These are phyloP conservation scores for Mycalesis mineus DNA, from an alignment of 2,888 invertebrate species.

Conservation along the genomic window DNA sequence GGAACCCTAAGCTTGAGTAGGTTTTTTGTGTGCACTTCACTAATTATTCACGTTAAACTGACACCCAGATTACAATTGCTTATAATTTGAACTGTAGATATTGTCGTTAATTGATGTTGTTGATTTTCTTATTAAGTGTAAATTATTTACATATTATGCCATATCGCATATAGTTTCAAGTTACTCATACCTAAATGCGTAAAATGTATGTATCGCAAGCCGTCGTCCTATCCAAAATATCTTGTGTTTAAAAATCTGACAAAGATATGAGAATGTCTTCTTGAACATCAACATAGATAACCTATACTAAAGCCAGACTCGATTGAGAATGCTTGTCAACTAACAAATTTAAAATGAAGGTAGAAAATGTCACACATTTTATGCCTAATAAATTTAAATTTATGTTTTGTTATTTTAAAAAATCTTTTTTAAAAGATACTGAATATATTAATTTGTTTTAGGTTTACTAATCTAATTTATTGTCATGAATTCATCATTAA, in stretches of 20 bases:
- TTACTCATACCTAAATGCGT: not conserved
- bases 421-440: too few relatives aligned
- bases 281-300: not conserved
- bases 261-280: constrained; percentile 9
- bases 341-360: too few relatives aligned
- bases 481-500: too few relatives aligned
- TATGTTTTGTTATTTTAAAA: too few relatives aligned
- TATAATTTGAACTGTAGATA: not conserved
- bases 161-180: not conserved
- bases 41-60: not conserved
- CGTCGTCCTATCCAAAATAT: constrained; percentile 3
- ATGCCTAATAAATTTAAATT: too few relatives aligned
- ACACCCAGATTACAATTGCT: not conserved
- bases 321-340: too few relatives aligned
- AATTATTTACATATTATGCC: not conserved
- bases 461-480: too few relatives aligned
- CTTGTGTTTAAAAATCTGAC: constrained; percentile 12
- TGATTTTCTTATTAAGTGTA: not conserved
- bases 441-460: too few relatives aligned
- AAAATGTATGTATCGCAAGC: not conserved
- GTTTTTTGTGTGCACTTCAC: not conserved
- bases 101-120: not conserved
- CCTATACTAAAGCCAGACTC: too few relatives aligned
- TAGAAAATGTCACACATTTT: too few relatives aligned
- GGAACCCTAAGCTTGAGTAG: not conserved